phyloP scores from a whole-genome alignment of 2,113 vertebrate species.

The Notechis scutatus region DNA sequence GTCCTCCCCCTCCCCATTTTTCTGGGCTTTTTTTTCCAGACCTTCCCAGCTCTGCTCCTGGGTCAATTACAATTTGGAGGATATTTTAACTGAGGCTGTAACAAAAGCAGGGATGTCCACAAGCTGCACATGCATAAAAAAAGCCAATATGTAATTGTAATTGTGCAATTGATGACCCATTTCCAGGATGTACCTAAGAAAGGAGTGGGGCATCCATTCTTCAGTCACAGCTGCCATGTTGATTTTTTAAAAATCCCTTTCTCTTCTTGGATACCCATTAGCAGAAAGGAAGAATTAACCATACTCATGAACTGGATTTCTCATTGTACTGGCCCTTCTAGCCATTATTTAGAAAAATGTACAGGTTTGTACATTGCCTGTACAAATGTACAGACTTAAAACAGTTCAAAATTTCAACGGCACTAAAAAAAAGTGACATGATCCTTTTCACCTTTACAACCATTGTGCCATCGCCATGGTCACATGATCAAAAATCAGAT shows the following conservation, averaged over 20 bases:
- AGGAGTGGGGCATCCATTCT: background rate
- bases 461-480: background rate
- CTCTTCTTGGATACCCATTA: background rate
- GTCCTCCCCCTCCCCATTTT: no score
- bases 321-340: no score
- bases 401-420: background rate
- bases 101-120: background rate
- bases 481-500: background rate
- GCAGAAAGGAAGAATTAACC: background rate
- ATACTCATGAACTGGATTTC: background rate
- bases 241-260: background rate
- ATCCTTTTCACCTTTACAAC: background rate
- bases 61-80: background rate
- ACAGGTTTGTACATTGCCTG: background rate
- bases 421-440: background rate
- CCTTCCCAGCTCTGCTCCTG: no score
- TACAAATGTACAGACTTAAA: no score
- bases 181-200: background rate
- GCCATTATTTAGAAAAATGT: background rate
- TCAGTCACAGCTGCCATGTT: background rate
- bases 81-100: background rate
- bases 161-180: background rate
- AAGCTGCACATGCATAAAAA: background rate
- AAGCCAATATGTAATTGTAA: background rate
- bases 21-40: no score